Base-by-base conservation (phyloP, 2,113 vertebrate species). In the Picathartes gymnocephalus region DNA sequence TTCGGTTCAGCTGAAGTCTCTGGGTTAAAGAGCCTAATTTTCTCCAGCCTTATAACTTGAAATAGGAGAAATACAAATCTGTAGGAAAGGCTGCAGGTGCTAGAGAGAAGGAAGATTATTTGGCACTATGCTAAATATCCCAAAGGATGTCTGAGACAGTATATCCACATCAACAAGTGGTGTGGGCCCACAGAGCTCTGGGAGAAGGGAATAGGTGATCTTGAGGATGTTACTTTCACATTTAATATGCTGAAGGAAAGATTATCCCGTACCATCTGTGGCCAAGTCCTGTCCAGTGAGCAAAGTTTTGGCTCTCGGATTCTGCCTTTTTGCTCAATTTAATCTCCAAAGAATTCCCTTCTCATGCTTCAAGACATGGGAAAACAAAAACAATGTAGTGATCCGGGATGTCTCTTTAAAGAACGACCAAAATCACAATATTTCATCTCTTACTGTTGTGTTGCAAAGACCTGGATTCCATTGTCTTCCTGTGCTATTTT, bases 291-390 rank as follows among this genome's bases (percentile, higher is more conserved):
- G 22, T 28, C 39, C 56, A 9, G 6, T 25, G 31, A 72, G 13
- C 42, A 37, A 62, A 68, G 2, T 51, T 44, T 58, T 74, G 24
- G 22, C 51, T 81, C 42, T 39, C 33, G 33, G 7, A 5, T 78
- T 39, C 25, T 86, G 54, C 10, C 11, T 71, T 66, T 85, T 58
- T 54, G 16, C 21, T 79, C 31, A 6, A 0, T 68, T 80, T 68
- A 2, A 16, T 77, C 22, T 24, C 14, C 22, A 47, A 73, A 65
- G 27, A 33, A 51, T 60, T 91, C 13, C 10, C 6, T 64, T 82
- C 0, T 0, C 6, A 3, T 39, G 27, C n/a, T 72, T 56, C 27
- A n/a, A 68, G 56, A 39, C 1, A 0, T 42, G 31, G 48, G 21
- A 40, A 72, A 90, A 42, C 7, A 39, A 45, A 58, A 77, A 5